Evolutionary conservation across 2,888 invertebrate genomes (phyloP), one percentile per base, ranked within the genome.

Genomic region (Drosophila emarginata): DNA sequence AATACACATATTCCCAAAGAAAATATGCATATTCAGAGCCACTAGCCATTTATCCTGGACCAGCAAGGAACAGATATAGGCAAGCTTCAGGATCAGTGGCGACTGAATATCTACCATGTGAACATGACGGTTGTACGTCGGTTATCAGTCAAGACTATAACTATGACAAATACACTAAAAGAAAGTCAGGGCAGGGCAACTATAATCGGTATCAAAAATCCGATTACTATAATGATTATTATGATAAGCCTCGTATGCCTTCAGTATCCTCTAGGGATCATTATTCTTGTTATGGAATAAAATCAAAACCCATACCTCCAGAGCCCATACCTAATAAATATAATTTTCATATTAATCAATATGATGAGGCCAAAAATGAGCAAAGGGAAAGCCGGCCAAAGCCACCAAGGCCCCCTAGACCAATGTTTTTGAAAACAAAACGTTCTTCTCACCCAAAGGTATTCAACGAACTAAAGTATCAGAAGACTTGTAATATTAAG

Each of bases 71-170:
- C 0, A 59, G 12, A 2, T 40, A 36, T 2, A 45, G 63, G 26
- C 59, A 71, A 28, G 3, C 36, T 2, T 57, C 59, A 4, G 56
- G 71, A 4, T 60, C 52, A 0, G 4, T 57, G 2, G 28, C 64
- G 2, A 21, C 50, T n/a, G 40, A 37, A 2, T 53, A 57, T 71
- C 21, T 21, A 36, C 14, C 21, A 6, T 37, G 26, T 14, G 7
- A 5, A n/a, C 11, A 58, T 5, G 12, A 9, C 2, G 12, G 23
- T n/a, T 59, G 52, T 57, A 5, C 14, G 1, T 36, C 32, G 0
- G 11, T 28, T 9, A 32, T 54, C 15, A 14, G 28, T 32, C 36
- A 18, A n/a, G 15, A 28, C 28, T 18, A 18, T 18, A 18, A 11
- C 18, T 54, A 18, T 36, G 12, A 36, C 12, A 32, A 3, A 1